Conservation (phyloP, 2,113 vertebrate genomes). For the Lipotes vexillifer region DNA sequence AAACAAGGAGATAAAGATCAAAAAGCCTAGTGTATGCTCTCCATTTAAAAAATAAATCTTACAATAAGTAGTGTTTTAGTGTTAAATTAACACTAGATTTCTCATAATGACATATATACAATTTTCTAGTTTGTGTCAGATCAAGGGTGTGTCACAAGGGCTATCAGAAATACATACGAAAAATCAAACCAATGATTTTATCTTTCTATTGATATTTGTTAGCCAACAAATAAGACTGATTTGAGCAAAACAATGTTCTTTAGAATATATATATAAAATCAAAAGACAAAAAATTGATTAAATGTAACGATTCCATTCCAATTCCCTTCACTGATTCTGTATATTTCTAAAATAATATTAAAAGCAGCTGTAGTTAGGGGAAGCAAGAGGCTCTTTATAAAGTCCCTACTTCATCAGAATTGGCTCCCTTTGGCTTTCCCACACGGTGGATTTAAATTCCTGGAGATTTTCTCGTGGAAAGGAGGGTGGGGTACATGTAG, state of each 20-base stretch:
- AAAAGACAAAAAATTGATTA: neutral
- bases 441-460: neutral
- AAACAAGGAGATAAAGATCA: neutral
- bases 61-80: neutral
- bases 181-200: neutral
- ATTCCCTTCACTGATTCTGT: neutral
- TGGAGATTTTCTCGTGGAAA: neutral
- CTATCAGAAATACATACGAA: neutral
- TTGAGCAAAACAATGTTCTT: neutral
- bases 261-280: neutral
- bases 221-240: neutral
- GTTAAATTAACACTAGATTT: neutral
- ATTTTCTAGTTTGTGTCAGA: neutral
- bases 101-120: neutral
- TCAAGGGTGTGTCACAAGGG: neutral
- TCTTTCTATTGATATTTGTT: neutral
- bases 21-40: neutral
- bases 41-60: neutral
- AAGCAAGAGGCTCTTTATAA: neutral
- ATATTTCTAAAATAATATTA: neutral
- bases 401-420: neutral
- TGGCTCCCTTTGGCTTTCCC: neutral
- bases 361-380: neutral
- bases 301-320: neutral
- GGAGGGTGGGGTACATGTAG: neutral